These are phyloP conservation scores for Morpho achilles DNA, from an alignment of 2,888 invertebrate species.

Conservation along the genomic window DNA sequence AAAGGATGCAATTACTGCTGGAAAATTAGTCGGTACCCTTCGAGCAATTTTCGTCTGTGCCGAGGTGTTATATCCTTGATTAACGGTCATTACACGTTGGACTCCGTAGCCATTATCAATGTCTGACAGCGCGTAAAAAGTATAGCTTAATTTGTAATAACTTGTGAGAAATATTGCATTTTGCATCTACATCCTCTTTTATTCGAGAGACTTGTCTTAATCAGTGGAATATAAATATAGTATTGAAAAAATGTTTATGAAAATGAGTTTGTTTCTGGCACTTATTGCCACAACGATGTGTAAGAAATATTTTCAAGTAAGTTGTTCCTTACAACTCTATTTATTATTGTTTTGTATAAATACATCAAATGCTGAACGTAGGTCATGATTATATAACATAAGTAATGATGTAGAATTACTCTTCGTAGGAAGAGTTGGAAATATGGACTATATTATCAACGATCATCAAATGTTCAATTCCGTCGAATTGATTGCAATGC, in stretches of 20 bases:
- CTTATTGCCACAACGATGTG: too few species aligned
- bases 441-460: too few species aligned
- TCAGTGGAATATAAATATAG: background rate
- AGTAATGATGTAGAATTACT: too few species aligned
- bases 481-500: too few species aligned
- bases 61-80: constrained; percentile 18
- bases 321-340: too few species aligned
- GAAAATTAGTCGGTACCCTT: constrained; percentile 30
- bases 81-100: constrained; percentile 15
- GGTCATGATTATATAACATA: too few species aligned
- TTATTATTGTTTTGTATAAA: too few species aligned
- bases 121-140: constrained; percentile 16
- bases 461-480: too few species aligned
- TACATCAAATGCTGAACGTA: too few species aligned
- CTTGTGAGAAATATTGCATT: constrained; percentile 8
- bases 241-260: too few species aligned
- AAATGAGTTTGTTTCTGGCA: too few species aligned
- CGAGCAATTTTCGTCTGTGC: constrained; percentile 25
- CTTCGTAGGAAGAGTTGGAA: too few species aligned
- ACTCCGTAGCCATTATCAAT: constrained; percentile 12
- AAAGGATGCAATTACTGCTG: constrained; percentile 34
- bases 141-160: constrained; percentile 15
- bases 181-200: constrained; percentile 1
- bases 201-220: constrained; percentile 10
- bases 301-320: background rate